Conservation (phyloP, 2,113 vertebrate genomes). For the Alaudala cheleensis region DNA sequence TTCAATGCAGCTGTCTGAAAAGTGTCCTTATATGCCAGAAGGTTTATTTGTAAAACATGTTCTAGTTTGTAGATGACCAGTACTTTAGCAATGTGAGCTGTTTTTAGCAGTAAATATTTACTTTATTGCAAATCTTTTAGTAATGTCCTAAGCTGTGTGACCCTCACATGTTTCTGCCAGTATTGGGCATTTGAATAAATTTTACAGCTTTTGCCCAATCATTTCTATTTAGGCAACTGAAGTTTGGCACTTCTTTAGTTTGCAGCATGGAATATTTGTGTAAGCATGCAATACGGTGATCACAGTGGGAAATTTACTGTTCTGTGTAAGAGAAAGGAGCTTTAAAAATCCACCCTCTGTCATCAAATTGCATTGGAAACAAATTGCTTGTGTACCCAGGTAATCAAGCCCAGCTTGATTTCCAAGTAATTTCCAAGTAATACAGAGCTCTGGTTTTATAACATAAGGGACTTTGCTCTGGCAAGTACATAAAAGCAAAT, state of each 20-base stretch:
- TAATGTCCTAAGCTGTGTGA: background rate
- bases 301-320: background rate
- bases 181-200: background rate
- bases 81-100: background rate
- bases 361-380: background rate
- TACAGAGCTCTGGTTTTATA: constrained; percentile 43
- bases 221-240: background rate
- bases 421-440: constrained; percentile 19
- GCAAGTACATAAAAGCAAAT: constrained; percentile 83
- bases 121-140: background rate
- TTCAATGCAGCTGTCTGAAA: background rate
- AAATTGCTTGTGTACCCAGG: background rate
- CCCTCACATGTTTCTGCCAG: background rate
- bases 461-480: constrained; percentile 55
- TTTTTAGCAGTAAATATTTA: constrained; percentile 12
- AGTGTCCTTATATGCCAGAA: background rate
- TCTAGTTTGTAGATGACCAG: background rate
- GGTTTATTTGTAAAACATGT: background rate
- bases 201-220: background rate
- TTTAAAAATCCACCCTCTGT: background rate
- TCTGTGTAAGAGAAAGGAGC: background rate
- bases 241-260: constrained; percentile 6
- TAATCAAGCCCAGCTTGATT: constrained; percentile 30
- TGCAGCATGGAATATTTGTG: background rate
- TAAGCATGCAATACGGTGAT: background rate